Evolutionary conservation across 2,888 invertebrate species (phyloP), one percentile per base, ranked within the genome.

Genomic region (Melipona bicolor): DNA sequence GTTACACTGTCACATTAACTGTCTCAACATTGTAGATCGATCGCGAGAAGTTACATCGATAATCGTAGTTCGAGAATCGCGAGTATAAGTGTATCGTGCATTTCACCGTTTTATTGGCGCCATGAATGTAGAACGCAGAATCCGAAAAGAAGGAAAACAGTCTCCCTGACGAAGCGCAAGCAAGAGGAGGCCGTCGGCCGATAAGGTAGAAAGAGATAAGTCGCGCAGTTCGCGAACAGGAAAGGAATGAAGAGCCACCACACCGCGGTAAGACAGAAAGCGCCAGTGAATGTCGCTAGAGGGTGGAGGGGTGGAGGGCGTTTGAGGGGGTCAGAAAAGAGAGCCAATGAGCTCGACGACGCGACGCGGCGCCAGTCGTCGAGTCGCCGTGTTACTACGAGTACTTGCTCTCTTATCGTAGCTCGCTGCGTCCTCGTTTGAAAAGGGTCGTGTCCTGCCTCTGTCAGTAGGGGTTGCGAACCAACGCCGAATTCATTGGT

Each of bases 381-480:
- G 89, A 88, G 89, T 89, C 90, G 88, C 88, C 88, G 87, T 87
- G 88, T 86, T 87, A 85, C 85, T 78, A 81, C 82, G 77, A 81
- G 75, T 83, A 79, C 77, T 79, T 67, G 81, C 80, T 78, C 81
- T 76, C 62, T 81, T 77, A 50, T 79, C 77, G 84, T 81, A 69
- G 73, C 83, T 85, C 70, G 81, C 81, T 76, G 77, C 87, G 89
- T 90, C 87, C 90, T 87, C 87, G 87, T 84, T 88, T 87, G 83
- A 76, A 84, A 83, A 85, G 87, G 79, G 79, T 87, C 85, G 89
- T 79, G 87, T 89, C 87, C 84, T 83, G 75, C 73, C 72, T 61
- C 79, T 52, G 83, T 89, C 93, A 92, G 92, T 92, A 90, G 91
- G 92, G 92, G 91, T 92, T 90, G 90, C 87, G 90, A 87, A 88